These are phyloP conservation scores for Perizoma affinitatum DNA, from an alignment of 2,888 invertebrate species.

Conservation along the genomic window DNA sequence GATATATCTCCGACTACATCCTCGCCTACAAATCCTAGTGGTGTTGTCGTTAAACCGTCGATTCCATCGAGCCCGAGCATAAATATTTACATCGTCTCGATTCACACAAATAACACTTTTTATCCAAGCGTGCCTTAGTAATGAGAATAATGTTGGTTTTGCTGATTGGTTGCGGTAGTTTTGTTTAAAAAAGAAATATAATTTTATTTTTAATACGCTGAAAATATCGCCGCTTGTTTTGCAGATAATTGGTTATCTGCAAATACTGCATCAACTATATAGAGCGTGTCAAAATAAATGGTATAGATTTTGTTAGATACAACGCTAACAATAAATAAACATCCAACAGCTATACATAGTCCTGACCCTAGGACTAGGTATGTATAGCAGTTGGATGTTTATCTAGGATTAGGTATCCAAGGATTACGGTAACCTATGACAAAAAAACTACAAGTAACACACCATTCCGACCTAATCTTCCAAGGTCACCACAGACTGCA, in stretches of 20 bases:
- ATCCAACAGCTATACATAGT: too few relatives aligned
- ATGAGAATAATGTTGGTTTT: conserved; percentile 18
- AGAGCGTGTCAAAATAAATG: too few relatives aligned
- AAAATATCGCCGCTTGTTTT: neutral
- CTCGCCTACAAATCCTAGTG: conserved; percentile 36
- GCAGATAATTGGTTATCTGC: conserved; percentile 5
- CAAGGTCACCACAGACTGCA: too few relatives aligned
- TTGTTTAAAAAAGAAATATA: neutral
- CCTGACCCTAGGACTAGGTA: too few relatives aligned
- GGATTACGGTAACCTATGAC: too few relatives aligned
- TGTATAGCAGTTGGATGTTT: too few relatives aligned
- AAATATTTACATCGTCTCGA: conserved; percentile 35
- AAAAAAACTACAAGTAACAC: too few relatives aligned
- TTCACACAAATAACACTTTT: conserved; percentile 20
- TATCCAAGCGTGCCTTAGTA: conserved; percentile 17
- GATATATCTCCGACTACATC: conserved; percentile 16
- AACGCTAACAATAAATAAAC: too few relatives aligned
- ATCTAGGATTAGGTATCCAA: too few relatives aligned
- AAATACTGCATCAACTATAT: neutral
- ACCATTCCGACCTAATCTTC: too few relatives aligned
- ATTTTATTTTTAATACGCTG: too few relatives aligned
- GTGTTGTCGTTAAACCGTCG: conserved; percentile 40
- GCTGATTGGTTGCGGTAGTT: conserved; percentile 25
- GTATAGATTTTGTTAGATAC: too few relatives aligned
- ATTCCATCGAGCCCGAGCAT: conserved; percentile 33